Evolutionary conservation across 2,797 vertebrate species (phyloP).

Genomic region (Malurus leucopterus): DNA sequence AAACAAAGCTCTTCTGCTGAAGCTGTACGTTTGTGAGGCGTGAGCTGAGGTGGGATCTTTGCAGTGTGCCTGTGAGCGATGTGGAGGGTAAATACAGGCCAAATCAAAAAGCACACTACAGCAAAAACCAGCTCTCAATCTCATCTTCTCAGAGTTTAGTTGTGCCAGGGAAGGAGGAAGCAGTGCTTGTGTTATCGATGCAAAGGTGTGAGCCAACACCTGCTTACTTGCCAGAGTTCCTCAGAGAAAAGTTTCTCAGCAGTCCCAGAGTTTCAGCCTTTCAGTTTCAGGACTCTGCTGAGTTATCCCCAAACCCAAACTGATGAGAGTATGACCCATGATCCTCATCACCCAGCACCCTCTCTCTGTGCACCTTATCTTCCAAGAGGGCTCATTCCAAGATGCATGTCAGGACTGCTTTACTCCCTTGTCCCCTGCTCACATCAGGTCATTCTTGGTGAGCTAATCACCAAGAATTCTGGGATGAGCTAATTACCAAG

Average conservation of each 20-base stretch:
- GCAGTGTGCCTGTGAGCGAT: not conserved
- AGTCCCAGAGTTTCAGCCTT: not conserved
- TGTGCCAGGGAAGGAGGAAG: not conserved
- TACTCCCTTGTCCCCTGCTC: accelerated
- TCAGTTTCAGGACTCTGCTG: not conserved
- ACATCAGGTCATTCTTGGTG: not conserved
- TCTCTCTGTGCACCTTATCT: not conserved
- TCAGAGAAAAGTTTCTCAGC: not conserved
- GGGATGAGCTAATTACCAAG: too few species aligned
- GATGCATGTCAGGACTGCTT: not conserved
- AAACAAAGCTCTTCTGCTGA: not conserved
- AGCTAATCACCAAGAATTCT: not conserved
- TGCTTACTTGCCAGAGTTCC: not conserved
- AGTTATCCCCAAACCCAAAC: not conserved
- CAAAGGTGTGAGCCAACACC: not conserved
- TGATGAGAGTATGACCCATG: not conserved
- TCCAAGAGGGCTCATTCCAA: not conserved
- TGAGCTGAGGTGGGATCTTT: accelerated
- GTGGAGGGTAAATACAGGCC: not conserved
- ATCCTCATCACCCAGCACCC: not conserved
- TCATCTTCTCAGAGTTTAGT: not conserved
- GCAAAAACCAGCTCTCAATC: not conserved
- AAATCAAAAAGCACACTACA: not conserved
- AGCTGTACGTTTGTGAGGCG: not conserved
- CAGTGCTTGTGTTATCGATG: not conserved